Conservation (phyloP, 2,113 vertebrate genomes). For the Daphoenositta chrysoptera region DNA sequence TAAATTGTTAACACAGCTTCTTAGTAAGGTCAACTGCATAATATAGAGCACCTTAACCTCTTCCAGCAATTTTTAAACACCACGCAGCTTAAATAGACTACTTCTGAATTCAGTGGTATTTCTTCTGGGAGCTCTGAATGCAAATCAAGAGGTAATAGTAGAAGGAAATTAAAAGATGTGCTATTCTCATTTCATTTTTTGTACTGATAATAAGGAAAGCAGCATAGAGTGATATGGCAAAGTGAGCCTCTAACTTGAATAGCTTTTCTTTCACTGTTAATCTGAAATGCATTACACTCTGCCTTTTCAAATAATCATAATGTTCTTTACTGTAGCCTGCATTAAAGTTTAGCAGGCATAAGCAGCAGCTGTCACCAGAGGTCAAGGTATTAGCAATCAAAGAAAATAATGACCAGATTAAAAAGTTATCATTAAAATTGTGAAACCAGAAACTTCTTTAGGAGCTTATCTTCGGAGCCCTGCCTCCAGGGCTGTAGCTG, state of each 20-base stretch:
- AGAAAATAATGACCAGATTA: slow-evolving; percentile 66
- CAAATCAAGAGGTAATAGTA: slow-evolving; percentile 71
- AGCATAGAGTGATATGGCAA: slow-evolving; percentile 38
- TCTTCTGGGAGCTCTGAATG: slow-evolving; percentile 73
- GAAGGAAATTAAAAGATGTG: slow-evolving; percentile 74
- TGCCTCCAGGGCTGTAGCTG: background rate
- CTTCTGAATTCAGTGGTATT: slow-evolving; percentile 68
- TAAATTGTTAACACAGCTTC: slow-evolving; percentile 68
- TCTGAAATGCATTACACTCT: slow-evolving; percentile 65
- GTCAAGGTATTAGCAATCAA: slow-evolving; percentile 65
- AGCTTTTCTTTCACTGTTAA: slow-evolving; percentile 65
- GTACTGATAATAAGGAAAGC: slow-evolving; percentile 67
- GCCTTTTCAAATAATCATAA: slow-evolving; percentile 64
- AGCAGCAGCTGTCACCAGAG: slow-evolving; percentile 60
- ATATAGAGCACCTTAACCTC: slow-evolving; percentile 62
- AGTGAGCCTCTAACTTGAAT: slow-evolving; percentile 61
- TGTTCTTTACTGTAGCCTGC: slow-evolving; percentile 60
- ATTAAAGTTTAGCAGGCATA: slow-evolving; percentile 55
- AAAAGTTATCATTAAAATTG: slow-evolving; percentile 44
- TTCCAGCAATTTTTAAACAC: slow-evolving; percentile 69
- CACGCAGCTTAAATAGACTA: slow-evolving; percentile 70
- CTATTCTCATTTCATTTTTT: slow-evolving; percentile 71
- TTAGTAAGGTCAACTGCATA: slow-evolving; percentile 71
- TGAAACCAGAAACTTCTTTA: slow-evolving; percentile 16
- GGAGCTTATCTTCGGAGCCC: background rate